Conservation (phyloP, 2,888 invertebrate genomes). For the Ariolimax columbianus region DNA sequence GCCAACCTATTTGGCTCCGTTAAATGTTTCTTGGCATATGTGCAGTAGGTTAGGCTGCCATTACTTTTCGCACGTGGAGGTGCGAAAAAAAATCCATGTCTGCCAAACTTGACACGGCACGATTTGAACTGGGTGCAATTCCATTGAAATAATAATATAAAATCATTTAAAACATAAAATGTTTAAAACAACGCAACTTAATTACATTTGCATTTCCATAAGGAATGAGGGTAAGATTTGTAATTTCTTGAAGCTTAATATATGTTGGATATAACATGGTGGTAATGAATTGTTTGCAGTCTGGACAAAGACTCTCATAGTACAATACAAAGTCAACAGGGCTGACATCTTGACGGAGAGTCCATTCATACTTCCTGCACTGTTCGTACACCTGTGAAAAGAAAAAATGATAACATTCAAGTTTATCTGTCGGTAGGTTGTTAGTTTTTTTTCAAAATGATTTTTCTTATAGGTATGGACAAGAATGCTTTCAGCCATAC, state of each 20-base stretch:
- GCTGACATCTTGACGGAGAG: conserved; percentile 42
- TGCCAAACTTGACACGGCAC: too few species aligned
- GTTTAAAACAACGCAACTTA: too few species aligned
- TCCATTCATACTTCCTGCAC: conserved; percentile 48
- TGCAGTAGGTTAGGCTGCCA: too few species aligned
- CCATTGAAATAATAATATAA: too few species aligned
- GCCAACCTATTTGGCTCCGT: too few species aligned
- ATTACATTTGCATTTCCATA: conserved; percentile 77
- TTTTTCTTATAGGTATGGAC: not conserved
- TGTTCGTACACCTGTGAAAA: conserved; percentile 52
- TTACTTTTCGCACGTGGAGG: too few species aligned
- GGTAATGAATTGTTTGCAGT: conserved; percentile 71
- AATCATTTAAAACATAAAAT: too few species aligned
- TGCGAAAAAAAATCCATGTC: too few species aligned
- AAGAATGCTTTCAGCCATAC: not conserved
- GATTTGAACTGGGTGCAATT: too few species aligned
- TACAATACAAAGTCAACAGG: conserved; percentile 74
- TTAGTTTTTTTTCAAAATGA: not conserved
- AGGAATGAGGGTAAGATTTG: conserved; percentile 75
- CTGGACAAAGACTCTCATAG: conserved; percentile 77
- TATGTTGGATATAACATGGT: conserved; percentile 68
- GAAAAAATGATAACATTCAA: not conserved
- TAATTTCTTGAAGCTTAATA: conserved; percentile 64
- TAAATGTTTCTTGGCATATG: too few species aligned
- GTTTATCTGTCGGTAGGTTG: not conserved